Percentiles rank a stretch among this genome's conserved stretches.
Conservation (phyloP, 30 jellyfish, hydroid and myxozoan genomes). For the Pelagia noctiluca region DNA sequence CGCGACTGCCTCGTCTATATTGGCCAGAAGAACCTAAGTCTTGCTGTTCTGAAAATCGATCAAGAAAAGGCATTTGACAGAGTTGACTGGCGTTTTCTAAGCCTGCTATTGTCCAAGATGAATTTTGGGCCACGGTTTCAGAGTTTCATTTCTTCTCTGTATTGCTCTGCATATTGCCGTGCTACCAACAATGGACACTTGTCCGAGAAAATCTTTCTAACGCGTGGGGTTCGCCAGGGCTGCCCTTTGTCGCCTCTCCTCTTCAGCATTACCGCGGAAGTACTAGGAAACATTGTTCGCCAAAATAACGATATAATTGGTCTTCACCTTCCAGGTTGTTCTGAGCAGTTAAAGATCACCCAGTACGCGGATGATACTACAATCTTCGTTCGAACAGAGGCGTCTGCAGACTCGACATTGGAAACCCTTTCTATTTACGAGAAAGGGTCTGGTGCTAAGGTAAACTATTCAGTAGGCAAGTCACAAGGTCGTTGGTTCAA, state of each 20-base stretch:
- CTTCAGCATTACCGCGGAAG: constrained; percentile 6
- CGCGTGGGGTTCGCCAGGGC: constrained; percentile 52
- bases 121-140: constrained; percentile 20
- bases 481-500: constrained; percentile 9
- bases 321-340: neutral
- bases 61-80: no score
- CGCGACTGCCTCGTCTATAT: constrained; percentile 28
- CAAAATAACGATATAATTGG: neutral
- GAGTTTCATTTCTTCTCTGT: neutral
- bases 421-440: neutral
- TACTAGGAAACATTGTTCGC: constrained; percentile 11
- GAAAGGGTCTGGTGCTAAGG: constrained; percentile 12
- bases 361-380: constrained; percentile 61
- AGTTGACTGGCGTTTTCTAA: constrained; percentile 54
- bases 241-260: constrained; percentile 41
- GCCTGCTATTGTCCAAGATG: constrained; percentile 28
- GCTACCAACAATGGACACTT: constrained; percentile 32
- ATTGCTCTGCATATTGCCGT: neutral
- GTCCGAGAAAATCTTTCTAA: neutral
- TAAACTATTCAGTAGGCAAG: neutral
- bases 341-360: neutral
- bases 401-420: neutral
- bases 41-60: constrained; percentile 39
- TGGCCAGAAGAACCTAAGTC: constrained; percentile 5
- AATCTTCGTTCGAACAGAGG: neutral